Conservation (phyloP, 2,888 invertebrate species). For the Epinotia ramella region DNA sequence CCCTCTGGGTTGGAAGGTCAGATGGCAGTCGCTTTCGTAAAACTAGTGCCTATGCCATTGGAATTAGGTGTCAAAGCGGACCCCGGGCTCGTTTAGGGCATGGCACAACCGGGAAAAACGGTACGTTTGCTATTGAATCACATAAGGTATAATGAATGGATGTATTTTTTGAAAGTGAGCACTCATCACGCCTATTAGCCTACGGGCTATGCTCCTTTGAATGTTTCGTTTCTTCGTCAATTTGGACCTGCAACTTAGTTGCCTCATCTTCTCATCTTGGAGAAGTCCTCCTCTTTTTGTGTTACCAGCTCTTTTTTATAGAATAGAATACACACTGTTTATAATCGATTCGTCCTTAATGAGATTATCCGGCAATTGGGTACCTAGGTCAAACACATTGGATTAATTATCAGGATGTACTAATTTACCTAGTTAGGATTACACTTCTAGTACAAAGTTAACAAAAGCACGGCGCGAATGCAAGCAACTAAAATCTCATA, state of each 20-base stretch:
- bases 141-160: too few species aligned
- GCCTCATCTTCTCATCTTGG: not conserved
- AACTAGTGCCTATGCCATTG: too few species aligned
- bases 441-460: not conserved
- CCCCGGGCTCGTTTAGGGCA: too few species aligned
- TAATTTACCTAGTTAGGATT: not conserved
- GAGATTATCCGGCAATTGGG: not conserved
- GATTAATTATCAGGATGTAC: slow-evolving; percentile 10
- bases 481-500: not conserved
- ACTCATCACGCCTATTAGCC: not conserved
- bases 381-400: slow-evolving; percentile 22
- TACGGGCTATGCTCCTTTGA: not conserved
- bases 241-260: not conserved
- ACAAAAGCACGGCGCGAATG: not conserved
- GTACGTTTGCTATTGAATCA: too few species aligned
- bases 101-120: too few species aligned
- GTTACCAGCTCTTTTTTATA: not conserved
- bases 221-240: not conserved
- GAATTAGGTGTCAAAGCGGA: too few species aligned
- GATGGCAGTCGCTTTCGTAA: too few species aligned
- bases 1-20: too few species aligned
- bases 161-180: not conserved
- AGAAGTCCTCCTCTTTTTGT: not conserved
- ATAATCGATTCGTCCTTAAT: slow-evolving; percentile 9
- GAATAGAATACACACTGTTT: not conserved